Percentiles rank a stretch among this genome's conserved stretches.
phyloP scores from a whole-genome alignment of 2,113 vertebrate species.

The Vulpes ferrilata region DNA sequence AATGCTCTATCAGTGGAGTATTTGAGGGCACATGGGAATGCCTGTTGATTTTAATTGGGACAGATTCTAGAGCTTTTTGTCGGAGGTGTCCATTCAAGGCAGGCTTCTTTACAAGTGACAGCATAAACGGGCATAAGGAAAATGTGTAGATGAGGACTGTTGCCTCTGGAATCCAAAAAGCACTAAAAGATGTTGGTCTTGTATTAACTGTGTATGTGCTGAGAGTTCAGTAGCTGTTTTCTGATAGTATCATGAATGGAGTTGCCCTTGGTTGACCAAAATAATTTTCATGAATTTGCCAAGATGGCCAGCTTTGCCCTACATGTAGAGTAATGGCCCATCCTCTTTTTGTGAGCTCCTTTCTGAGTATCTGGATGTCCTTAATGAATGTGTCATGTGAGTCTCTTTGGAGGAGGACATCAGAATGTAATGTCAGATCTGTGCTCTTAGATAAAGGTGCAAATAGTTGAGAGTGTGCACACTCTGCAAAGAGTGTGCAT shows the following conservation, averaged over 20 bases:
- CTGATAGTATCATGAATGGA: not conserved
- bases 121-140: not conserved
- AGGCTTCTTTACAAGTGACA: not conserved
- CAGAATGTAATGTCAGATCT: not conserved
- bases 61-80: not conserved
- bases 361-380: not conserved
- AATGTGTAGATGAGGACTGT: not conserved
- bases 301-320: not conserved
- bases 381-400: not conserved
- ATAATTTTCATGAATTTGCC: not conserved
- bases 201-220: not conserved
- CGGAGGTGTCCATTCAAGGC: not conserved
- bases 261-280: not conserved
- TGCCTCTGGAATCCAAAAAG: not conserved
- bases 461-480: no score
- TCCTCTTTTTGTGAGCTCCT: not conserved
- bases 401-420: not conserved
- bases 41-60: not conserved
- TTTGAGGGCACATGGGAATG: not conserved
- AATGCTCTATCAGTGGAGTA: not conserved
- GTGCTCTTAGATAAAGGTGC: not conserved
- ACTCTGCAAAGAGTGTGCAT: not conserved
- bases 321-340: not conserved
- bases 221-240: not conserved
- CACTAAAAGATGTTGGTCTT: not conserved